Conservation (phyloP, 1,140 invertebrate species). For the Mycetomoellerius zeteki region DNA sequence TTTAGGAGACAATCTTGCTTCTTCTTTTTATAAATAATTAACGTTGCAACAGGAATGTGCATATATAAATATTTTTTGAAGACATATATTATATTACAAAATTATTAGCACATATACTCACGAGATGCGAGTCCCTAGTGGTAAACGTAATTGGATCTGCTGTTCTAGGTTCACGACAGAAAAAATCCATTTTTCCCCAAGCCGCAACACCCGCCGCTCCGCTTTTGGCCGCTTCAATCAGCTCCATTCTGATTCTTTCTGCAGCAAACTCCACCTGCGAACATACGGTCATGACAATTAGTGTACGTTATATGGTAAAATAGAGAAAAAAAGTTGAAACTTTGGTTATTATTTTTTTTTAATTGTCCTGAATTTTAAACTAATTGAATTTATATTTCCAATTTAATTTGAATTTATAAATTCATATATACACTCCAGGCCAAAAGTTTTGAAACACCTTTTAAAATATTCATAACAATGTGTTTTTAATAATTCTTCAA, state of each 20-base stretch:
- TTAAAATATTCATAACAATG: no score
- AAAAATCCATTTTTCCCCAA: conserved; percentile 95
- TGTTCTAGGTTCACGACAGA: conserved; percentile 94
- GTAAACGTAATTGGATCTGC: conserved; percentile 97
- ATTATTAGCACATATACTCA: conserved; percentile 86
- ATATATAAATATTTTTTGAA: not conserved
- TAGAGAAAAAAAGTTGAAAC: not conserved
- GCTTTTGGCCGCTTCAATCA: conserved; percentile 95
- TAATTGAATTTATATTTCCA: no score
- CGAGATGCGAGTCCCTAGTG: conserved; percentile 95
- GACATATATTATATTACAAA: not conserved
- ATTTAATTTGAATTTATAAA: not conserved
- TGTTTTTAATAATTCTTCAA: no score
- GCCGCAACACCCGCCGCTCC: conserved; percentile 95
- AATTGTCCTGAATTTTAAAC: not conserved
- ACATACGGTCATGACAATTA: conserved; percentile 2
- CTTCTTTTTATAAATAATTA: not conserved
- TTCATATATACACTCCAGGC: not conserved
- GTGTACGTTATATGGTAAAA: not conserved
- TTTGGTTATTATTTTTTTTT: not conserved
- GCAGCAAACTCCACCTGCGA: conserved; percentile 96
- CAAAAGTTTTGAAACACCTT: no score
- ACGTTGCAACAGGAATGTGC: not conserved
- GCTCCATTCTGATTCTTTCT: conserved; percentile 94
- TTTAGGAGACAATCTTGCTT: not conserved